Evolutionary conservation across 2,797 vertebrate genomes (phyloP).

Genomic region (Anguilla obscura): DNA sequence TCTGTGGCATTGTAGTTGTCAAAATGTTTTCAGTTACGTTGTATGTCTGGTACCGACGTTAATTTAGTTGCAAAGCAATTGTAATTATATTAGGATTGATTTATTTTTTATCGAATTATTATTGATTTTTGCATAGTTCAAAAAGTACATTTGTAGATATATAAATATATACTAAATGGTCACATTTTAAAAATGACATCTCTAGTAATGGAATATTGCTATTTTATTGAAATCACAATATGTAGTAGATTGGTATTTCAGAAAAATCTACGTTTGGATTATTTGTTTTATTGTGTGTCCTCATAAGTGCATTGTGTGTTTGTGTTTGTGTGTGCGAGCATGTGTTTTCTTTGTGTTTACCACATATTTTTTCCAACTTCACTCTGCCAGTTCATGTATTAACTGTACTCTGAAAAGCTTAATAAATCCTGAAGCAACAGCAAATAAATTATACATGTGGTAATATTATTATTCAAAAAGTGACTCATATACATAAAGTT

Average conservation of each 20-base stretch:
- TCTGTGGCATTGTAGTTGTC: background rate
- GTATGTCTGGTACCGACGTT: background rate
- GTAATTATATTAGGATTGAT: constrained; percentile 11
- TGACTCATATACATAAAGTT: background rate
- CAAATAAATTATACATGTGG: background rate
- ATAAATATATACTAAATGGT: background rate
- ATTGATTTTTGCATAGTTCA: background rate
- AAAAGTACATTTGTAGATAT: background rate
- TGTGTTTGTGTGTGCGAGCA: background rate
- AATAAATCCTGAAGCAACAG: background rate
- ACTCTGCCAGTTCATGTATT: background rate
- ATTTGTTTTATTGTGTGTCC: background rate
- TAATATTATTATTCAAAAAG: background rate
- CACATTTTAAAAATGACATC: background rate
- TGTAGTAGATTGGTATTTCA: background rate
- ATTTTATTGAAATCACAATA: background rate
- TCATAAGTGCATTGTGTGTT: background rate
- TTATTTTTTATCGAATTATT: constrained; percentile 8
- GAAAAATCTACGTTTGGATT: background rate
- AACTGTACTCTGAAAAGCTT: background rate
- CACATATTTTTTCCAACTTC: background rate
- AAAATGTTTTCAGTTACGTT: background rate
- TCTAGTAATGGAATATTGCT: background rate
- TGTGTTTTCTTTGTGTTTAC: background rate
- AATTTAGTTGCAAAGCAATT: background rate